phyloP scores from a whole-genome alignment of 2,888 invertebrate species.

The Horisme vitalbata region DNA sequence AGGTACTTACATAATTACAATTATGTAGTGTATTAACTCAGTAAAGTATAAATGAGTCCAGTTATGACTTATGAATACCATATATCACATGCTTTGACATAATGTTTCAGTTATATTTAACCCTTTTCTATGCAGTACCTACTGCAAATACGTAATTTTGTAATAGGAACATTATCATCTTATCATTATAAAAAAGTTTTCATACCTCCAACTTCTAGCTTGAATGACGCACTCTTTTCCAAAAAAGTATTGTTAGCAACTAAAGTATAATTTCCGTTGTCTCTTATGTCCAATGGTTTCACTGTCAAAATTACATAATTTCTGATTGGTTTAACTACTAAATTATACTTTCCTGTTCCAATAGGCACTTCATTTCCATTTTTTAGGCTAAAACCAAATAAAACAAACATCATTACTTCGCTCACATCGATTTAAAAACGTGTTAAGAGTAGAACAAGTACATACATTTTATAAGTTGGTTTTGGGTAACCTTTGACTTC shows the following conservation, averaged over 20 bases:
- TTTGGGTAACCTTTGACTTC: slow-evolving; percentile 47
- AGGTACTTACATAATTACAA: no score
- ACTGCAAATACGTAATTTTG: no score
- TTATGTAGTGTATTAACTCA: no score
- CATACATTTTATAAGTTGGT: slow-evolving; percentile 48
- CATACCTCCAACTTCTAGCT: slow-evolving; percentile 52
- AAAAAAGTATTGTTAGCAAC: slow-evolving; percentile 46
- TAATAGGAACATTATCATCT: no score
- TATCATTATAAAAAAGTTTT: background rate
- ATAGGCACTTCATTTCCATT: slow-evolving; percentile 38
- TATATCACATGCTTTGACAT: no score
- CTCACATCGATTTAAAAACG: no score
- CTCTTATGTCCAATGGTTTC: slow-evolving; percentile 21
- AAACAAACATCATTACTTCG: background rate
- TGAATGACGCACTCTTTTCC: slow-evolving; percentile 38
- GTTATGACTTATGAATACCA: no score
- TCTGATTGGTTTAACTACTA: background rate
- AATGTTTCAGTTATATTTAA: no score
- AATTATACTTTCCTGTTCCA: slow-evolving; percentile 37
- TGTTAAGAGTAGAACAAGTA: slow-evolving; percentile 34
- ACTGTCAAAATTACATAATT: background rate
- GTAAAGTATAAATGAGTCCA: no score
- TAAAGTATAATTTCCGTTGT: slow-evolving; percentile 62
- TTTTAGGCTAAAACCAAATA: slow-evolving; percentile 34
- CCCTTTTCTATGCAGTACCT: no score